phyloP scores from a whole-genome alignment of 2,797 vertebrate species.

The Acropternis orthonyx region DNA sequence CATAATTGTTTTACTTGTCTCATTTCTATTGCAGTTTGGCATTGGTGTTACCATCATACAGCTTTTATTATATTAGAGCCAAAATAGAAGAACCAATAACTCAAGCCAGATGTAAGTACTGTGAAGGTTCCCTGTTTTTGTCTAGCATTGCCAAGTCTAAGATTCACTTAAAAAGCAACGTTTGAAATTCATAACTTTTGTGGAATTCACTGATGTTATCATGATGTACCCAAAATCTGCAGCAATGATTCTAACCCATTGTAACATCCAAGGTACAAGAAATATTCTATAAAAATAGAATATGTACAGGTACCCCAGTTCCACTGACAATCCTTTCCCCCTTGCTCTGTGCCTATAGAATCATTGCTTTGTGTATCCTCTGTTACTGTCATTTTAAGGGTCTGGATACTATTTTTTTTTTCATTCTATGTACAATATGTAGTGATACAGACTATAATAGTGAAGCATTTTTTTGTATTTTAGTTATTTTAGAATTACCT shows the following conservation, averaged over 20 bases:
- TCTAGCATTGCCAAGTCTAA: not conserved
- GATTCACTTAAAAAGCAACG: constrained; percentile 12
- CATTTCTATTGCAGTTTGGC: constrained; percentile 88
- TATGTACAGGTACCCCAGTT: constrained; percentile 72
- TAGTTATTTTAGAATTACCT: constrained; percentile 3
- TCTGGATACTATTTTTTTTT: constrained; percentile 50
- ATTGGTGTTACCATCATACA: constrained; percentile 94
- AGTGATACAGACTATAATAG: not conserved
- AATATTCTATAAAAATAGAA: constrained; percentile 81
- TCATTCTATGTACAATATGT: not conserved
- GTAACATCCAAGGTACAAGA: constrained; percentile 72
- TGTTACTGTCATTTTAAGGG: constrained; percentile 75
- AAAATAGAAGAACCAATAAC: constrained; percentile 88
- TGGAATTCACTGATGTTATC: constrained; percentile 57
- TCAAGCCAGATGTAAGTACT: constrained; percentile 93
- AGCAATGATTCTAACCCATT: constrained; percentile 81
- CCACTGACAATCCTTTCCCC: constrained; percentile 42
- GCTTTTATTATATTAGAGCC: constrained; percentile 96
- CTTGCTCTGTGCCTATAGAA: constrained; percentile 74
- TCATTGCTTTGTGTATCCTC: constrained; percentile 79
- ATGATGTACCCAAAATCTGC: constrained; percentile 49
- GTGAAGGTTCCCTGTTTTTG: constrained; percentile 21
- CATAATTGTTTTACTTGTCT: constrained; percentile 60
- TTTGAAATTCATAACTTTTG: constrained; percentile 61
- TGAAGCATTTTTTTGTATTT: not conserved